Base-by-base conservation (phyloP, 2,888 invertebrate species). In the Agriopis leucophaearia region DNA sequence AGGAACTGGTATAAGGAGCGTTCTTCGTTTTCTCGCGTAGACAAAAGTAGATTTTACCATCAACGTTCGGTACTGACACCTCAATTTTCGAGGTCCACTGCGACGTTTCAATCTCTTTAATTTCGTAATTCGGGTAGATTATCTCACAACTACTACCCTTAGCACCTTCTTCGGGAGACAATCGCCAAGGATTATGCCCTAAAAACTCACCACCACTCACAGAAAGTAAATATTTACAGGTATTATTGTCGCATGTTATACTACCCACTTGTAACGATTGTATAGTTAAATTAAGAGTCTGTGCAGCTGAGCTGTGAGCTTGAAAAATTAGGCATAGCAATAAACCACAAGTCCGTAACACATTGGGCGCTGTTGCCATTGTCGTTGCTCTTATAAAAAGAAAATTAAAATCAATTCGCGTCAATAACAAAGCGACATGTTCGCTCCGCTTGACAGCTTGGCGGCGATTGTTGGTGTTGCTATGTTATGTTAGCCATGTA, bases 341-440 rank as follows among this genome's bases (percentile, higher is more conserved):
- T 89, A 91, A 86, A 79, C 92, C 88, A 92, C 93, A 93, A 94
- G 94, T 94, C 94, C 94, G 94, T 79, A 91, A 80, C 77, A 88
- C 78, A 81, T 80, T 87, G 57, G 74, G 74, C 78, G 83, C 79
- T 82, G 80, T 76, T 81, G 88, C 87, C 93, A 93, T 94, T 88
- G 88, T 88, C 73, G 73, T 64, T 70, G 66, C 71, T 73, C 75
- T 78, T 51, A 56, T 76, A 82, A 80, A 77, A 74, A 71, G 72
- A 79, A 86, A 85, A 80, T 77, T 84, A 87, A 88, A 87, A 81
- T 71, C 74, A 73, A 75, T 68, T 76, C 73, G 75, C 77, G 74
- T 76, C 78, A 74, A 74, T 67, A 74, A 64, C 72, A 81, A 83
- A 83, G 73, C 86, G 89, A 91, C 91, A 92, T 92, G 79, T 88